Base-by-base conservation (phyloP, 2,888 invertebrate genomes). In the Dichetophora obliterata region DNA sequence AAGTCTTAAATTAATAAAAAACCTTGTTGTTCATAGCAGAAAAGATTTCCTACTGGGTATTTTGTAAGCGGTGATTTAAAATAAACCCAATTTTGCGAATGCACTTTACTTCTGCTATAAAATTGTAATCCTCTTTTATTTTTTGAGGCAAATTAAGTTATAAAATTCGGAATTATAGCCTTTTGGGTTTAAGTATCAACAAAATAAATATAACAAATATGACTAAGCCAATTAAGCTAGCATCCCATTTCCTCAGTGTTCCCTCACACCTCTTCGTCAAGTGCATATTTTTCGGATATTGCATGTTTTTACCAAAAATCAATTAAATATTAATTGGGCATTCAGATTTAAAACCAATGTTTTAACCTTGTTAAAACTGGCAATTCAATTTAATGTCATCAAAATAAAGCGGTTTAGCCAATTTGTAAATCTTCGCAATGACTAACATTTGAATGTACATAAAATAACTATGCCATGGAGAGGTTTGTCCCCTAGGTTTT, bases 261-360 rank as follows among this genome's bases (percentile, higher is more conserved):
- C 43, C n/a, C n/a, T n/a, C n/a, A n/a, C n/a, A 43, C 11, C 43
- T 43, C 14, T 43, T 43, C 3, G 43, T 43, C 43, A 2, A 14
- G 14, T 43, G 43, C 43, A 43, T 43, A 43, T 14, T 43, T 14
- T 43, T 11, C 11, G 43, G 43, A 43, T 78, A 72, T 80, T 54
- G 77, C 14, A 65, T 27, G 31, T 34, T 74, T 34, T 61, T n/a
- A 48, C 43, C 70, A 31, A 34, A 71, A 5, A 69, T 79, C 83
- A 85, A 83, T 83, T 82, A 84, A 84, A 84, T 84, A 85, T 84
- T 84, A 84, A 85, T 83, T 82, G 83, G 81, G 82, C 78, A 79
- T 48, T 43, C 50, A 77, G 70, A 76, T 77, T 50, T 48, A 37
- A 48, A 37, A 27, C n/a, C 24, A 43, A 11, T 31, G 31, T 31